Conservation (phyloP, 2,113 vertebrate species). For the Rhinopomastus cyanomelas region DNA sequence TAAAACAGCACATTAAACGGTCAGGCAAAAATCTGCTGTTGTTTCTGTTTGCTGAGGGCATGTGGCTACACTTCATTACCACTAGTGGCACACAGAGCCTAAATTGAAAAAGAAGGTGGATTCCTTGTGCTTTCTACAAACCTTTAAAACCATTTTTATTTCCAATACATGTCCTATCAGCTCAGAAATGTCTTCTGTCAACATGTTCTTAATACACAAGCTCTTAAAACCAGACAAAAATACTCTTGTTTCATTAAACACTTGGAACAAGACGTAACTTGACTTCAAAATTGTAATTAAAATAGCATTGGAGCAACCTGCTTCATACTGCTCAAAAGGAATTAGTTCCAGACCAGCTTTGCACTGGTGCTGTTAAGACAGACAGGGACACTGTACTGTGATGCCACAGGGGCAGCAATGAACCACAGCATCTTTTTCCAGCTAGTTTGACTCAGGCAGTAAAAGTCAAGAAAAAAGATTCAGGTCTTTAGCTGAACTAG, state of each 20-base stretch:
- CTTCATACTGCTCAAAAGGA: not conserved
- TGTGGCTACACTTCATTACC: not conserved
- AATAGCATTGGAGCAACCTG: not conserved
- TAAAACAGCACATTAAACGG: not conserved
- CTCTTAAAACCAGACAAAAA: not conserved
- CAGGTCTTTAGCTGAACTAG: not conserved
- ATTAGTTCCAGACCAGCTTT: not conserved
- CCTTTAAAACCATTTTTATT: not conserved
- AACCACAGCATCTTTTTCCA: not conserved
- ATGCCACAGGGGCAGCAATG: fast-evolving
- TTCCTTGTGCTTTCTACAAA: not conserved
- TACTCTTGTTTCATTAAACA: not conserved
- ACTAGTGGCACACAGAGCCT: not conserved
- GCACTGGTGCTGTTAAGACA: not conserved
- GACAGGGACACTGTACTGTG: not conserved
- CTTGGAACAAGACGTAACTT: not conserved
- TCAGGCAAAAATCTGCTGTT: not conserved
- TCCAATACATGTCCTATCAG: fast-evolving
- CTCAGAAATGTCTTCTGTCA: not conserved
- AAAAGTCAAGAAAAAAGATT: no score
- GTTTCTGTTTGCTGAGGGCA: not conserved
- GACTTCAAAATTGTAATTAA: not conserved
- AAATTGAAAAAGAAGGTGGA: fast-evolving
- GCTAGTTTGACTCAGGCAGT: not conserved
- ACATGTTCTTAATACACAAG: not conserved